Evolutionary conservation across 2,888 invertebrate genomes (phyloP).

Genomic region (Spodoptera exigua): DNA sequence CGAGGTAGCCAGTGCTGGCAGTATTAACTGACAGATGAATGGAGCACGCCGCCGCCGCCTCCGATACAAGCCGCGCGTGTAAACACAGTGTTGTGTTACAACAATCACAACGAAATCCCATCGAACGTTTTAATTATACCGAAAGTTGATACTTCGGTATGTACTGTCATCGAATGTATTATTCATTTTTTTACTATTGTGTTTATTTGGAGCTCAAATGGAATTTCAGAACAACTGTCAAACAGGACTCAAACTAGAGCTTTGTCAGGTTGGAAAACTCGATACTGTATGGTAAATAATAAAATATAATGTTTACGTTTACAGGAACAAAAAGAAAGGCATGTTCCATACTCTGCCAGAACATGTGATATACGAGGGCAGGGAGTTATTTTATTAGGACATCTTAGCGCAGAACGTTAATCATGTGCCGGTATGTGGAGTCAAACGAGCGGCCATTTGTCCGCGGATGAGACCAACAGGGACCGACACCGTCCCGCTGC

Average conservation of each 20-base stretch:
- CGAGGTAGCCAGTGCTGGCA: slow-evolving; percentile 2
- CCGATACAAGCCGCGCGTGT: neutral
- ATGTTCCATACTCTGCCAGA: neutral
- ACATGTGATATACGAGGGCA: neutral
- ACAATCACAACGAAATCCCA: too few species aligned
- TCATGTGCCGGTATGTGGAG: slow-evolving; percentile 43
- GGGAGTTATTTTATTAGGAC: slow-evolving; percentile 34
- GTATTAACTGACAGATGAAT: slow-evolving; percentile 12
- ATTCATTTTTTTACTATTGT: too few species aligned
- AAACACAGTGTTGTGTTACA: neutral
- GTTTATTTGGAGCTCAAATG: too few species aligned
- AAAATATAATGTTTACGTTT: too few species aligned
- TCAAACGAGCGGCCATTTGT: slow-evolving; percentile 49
- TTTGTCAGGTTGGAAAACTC: too few species aligned
- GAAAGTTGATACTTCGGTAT: neutral
- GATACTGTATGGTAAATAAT: too few species aligned
- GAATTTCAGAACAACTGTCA: too few species aligned
- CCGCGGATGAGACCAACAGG: slow-evolving; percentile 36
- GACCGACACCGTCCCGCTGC: neutral
- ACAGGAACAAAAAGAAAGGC: neutral
- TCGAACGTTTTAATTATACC: slow-evolving; percentile 4
- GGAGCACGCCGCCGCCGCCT: neutral
- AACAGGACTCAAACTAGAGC: too few species aligned
- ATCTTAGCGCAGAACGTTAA: slow-evolving; percentile 33
- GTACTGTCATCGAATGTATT: too few species aligned